phyloP scores from a whole-genome alignment of 2,888 invertebrate species.

The Trissoscelio sp. region DNA sequence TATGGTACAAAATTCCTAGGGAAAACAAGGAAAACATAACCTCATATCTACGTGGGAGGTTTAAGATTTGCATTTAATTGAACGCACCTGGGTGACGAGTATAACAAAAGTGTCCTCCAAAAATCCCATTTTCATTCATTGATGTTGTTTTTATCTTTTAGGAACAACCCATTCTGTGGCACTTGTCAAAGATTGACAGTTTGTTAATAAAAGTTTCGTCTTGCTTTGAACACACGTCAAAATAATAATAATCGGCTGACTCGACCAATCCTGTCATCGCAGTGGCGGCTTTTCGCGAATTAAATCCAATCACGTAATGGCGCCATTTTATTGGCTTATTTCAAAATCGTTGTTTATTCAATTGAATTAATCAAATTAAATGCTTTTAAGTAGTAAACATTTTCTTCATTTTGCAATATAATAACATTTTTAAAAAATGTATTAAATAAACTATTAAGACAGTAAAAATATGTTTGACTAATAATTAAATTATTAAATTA shows the following conservation, averaged over 20 bases:
- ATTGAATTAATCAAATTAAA: no score
- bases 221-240: conserved; percentile 54
- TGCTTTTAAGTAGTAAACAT: no score
- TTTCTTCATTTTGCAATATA: no score
- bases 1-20: conserved; percentile 48
- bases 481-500: no score
- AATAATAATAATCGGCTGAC: conserved; percentile 54
- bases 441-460: no score
- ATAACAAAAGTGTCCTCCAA: conserved; percentile 93
- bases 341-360: background rate
- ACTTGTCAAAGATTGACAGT: conserved; percentile 53
- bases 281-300: conserved; percentile 7
- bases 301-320: conserved; percentile 16
- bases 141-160: conserved; percentile 6
- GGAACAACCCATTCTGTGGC: conserved; percentile 29
- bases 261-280: conserved; percentile 23
- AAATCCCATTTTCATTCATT: conserved; percentile 88
- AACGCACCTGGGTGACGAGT: conserved; percentile 90
- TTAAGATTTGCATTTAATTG: conserved; percentile 12
- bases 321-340: background rate
- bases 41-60: conserved; percentile 54
- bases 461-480: no score
- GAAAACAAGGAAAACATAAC: conserved; percentile 60
- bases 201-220: conserved; percentile 3
- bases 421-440: no score